Conservation (phyloP, 1,140 invertebrate species). For the Drosophila sproati region DNA sequence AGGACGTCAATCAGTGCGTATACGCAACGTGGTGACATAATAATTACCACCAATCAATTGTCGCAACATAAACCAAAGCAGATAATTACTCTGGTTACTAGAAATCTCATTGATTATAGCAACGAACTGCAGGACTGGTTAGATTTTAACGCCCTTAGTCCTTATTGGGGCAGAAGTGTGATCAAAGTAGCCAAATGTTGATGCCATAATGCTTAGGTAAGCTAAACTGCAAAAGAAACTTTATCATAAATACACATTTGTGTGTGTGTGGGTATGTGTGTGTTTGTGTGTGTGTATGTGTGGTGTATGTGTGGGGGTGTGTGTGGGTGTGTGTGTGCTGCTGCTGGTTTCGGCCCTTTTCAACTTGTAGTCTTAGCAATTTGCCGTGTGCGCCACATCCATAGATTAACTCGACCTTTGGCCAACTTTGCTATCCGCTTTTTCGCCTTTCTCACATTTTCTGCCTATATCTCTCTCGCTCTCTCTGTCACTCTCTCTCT, state of each 20-base stretch:
- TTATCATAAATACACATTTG: neutral
- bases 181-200: neutral
- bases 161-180: neutral
- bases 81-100: conserved; percentile 4
- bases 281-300: too few species aligned
- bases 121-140: too few species aligned
- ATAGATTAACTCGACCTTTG: conserved; percentile 72
- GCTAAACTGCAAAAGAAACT: conserved; percentile 22
- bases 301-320: too few species aligned
- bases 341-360: neutral
- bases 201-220: conserved; percentile 4
- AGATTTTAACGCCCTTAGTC: too few species aligned
- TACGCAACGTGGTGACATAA: conserved; percentile 14
- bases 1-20: conserved; percentile 9
- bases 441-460: neutral
- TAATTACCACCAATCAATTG: neutral
- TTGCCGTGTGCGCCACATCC: conserved; percentile 35
- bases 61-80: neutral
- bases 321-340: neutral
- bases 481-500: neutral
- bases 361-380: conserved; percentile 17
- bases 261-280: too few species aligned
- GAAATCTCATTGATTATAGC: neutral
- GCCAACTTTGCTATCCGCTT: conserved; percentile 36
- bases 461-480: neutral